Conservation (phyloP, 1,140 invertebrate genomes). For the Gerris buenoi region DNA sequence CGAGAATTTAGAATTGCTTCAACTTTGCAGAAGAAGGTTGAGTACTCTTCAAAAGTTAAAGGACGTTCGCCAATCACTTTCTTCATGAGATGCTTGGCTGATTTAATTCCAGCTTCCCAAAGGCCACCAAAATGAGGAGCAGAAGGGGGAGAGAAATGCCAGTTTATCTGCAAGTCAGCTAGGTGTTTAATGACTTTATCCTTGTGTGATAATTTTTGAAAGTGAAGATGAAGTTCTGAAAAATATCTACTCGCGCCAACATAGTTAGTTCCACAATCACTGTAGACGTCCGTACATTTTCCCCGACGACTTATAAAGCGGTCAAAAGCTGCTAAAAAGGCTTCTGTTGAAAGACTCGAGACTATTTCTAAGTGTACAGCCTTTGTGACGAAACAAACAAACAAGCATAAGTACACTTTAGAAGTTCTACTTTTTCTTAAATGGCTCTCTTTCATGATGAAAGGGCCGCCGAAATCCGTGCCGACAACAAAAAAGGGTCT, state of each 20-base stretch:
- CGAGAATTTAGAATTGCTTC: slow-evolving; percentile 22
- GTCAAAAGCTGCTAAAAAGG: slow-evolving; percentile 25
- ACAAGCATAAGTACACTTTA: slow-evolving; percentile 27
- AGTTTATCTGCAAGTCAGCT: slow-evolving; percentile 22
- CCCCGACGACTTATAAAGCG: slow-evolving; percentile 25
- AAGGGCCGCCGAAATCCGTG: slow-evolving; percentile 16
- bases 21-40: slow-evolving; percentile 16
- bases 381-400: slow-evolving; percentile 26
- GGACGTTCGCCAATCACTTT: slow-evolving; percentile 25
- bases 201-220: slow-evolving; percentile 10
- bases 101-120: background rate
- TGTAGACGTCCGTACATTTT: slow-evolving; percentile 20
- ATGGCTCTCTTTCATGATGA: slow-evolving; percentile 12
- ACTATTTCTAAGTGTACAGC: slow-evolving; percentile 29
- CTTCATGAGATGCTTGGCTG: background rate
- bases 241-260: slow-evolving; percentile 24
- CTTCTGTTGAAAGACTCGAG: slow-evolving; percentile 21
- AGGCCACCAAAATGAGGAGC: slow-evolving; percentile 31
- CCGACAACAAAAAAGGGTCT: background rate
- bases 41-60: slow-evolving; percentile 19
- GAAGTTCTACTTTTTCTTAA: slow-evolving; percentile 19
- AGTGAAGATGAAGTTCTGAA: slow-evolving; percentile 3
- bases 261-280: slow-evolving; percentile 29
- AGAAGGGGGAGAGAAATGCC: slow-evolving; percentile 31
- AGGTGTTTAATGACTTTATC: background rate